Conservation (phyloP, 2,888 invertebrate species). For the Cataglyphis altisquamis region DNA sequence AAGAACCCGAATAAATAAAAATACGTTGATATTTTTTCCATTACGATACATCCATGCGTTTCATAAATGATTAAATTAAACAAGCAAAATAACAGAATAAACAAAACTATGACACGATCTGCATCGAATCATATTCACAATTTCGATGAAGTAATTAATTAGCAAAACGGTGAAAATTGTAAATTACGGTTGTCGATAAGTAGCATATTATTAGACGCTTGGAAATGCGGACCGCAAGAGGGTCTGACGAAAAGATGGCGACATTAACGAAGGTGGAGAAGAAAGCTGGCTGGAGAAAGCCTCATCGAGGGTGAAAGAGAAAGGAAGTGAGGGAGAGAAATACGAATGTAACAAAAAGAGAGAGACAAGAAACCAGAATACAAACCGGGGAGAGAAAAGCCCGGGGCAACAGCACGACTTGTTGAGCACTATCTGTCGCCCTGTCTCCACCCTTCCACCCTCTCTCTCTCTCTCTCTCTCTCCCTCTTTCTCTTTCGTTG, state of each 20-base stretch:
- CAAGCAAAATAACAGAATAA: background rate
- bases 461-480: background rate
- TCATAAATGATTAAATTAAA: conserved; percentile 37
- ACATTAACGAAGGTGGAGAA: conserved; percentile 40
- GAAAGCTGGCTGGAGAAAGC: conserved; percentile 37
- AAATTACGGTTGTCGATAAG: conserved; percentile 58
- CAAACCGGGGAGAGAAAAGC: conserved; percentile 54
- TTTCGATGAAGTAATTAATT: conserved; percentile 56
- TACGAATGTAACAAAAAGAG: conserved; percentile 13
- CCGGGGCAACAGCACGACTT: conserved; percentile 71
- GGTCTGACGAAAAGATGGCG: conserved; percentile 42
- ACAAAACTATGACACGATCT: background rate
- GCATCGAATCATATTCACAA: conserved; percentile 25
- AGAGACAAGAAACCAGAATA: conserved; percentile 31
- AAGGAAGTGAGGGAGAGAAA: conserved; percentile 10
- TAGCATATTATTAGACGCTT: conserved; percentile 60
- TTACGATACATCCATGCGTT: background rate
- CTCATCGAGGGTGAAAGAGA: conserved; percentile 27
- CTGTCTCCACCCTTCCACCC: conserved; percentile 66
- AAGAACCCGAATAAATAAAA: background rate
- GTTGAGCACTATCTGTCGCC: conserved; percentile 79
- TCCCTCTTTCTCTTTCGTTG: conserved; percentile 25
- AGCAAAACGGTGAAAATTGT: conserved; percentile 59
- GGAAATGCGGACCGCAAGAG: conserved; percentile 43
- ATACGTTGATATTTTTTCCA: background rate